Conservation (phyloP, 1,140 invertebrate genomes). For the Lordiphosa collinella region DNA sequence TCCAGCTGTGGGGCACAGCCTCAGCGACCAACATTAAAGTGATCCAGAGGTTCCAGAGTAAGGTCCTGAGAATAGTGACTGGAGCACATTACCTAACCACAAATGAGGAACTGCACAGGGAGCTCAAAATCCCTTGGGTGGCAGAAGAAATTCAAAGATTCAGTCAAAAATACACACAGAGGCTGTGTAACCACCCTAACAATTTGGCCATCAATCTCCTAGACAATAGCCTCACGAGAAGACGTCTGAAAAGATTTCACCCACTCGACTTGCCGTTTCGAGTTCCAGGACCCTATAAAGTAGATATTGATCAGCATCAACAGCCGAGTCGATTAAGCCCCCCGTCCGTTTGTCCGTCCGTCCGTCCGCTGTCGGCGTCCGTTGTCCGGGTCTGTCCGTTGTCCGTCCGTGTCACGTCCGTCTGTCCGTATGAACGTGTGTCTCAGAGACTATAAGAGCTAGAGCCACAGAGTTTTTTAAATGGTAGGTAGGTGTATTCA, state of each 20-base stretch:
- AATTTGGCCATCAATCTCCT: background rate
- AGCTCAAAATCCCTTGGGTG: background rate
- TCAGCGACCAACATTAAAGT: background rate
- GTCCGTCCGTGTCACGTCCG: too few species aligned
- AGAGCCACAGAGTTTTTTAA: too few species aligned
- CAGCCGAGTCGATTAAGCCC: too few species aligned
- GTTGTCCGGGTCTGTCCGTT: too few species aligned
- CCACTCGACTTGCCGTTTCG: background rate
- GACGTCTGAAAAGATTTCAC: background rate
- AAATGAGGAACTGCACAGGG: background rate
- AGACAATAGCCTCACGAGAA: too few species aligned
- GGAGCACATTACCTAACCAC: background rate
- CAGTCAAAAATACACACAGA: background rate
- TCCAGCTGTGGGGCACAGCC: conserved; percentile 4
- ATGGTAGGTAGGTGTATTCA: too few species aligned
- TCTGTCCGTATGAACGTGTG: too few species aligned
- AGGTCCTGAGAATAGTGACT: background rate
- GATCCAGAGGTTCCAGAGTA: conserved; percentile 1
- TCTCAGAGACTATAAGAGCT: too few species aligned
- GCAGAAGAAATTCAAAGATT: background rate
- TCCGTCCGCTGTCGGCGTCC: too few species aligned
- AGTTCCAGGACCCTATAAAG: too few species aligned
- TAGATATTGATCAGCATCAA: too few species aligned
- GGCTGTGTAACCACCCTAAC: background rate
- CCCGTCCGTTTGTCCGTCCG: too few species aligned